Evolutionary conservation across 2,113 vertebrate species (phyloP), one percentile per base, ranked within the genome.

Genomic region (Hemicordylus capensis): DNA sequence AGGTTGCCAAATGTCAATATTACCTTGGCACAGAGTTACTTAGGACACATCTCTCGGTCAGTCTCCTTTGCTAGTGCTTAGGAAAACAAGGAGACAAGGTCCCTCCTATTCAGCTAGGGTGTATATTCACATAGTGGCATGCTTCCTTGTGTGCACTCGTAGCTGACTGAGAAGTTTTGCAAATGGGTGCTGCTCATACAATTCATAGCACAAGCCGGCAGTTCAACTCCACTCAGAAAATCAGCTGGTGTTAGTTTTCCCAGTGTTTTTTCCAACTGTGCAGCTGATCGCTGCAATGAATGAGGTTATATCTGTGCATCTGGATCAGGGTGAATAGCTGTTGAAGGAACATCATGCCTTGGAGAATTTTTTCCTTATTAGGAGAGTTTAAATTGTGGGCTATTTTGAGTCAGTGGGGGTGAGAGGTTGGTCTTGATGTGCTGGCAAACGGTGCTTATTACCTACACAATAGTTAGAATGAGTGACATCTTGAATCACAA

Each of bases 401-500:
- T 81, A 14, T 4, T 84, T 73, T 42, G 58, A 46, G 8, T 12
- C 24, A 81, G 0, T 64, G 1, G n/a, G 28, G 81, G 44, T 14
- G 0, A 51, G 24, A 76, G 59, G 37, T 28, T 76, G 61, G 9
- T 6, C 48, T 42, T 46, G 64, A 78, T 59, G 37, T 44, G 42
- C 51, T 56, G 39, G 54, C 34, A 51, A 80, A 24, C 44, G 70
- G 42, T 11, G 59, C 56, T 69, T 1, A 2, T 42, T 79, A 37
- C 20, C 26, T 77, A 44, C 1, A 83, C 75, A 83, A 34, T 58
- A 9, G 3, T 22, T 44, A 7, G 0, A 14, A n/a, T 28, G 54
- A 61, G 80, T 84, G 10, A 37, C 67, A 85, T 17, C 80, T 82
- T 51, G 42, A 73, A 85, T 63, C 31, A 61, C 76, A 79, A 24